Evolutionary conservation across 2,888 invertebrate genomes (phyloP).

Genomic region (Augiades crinisus): DNA sequence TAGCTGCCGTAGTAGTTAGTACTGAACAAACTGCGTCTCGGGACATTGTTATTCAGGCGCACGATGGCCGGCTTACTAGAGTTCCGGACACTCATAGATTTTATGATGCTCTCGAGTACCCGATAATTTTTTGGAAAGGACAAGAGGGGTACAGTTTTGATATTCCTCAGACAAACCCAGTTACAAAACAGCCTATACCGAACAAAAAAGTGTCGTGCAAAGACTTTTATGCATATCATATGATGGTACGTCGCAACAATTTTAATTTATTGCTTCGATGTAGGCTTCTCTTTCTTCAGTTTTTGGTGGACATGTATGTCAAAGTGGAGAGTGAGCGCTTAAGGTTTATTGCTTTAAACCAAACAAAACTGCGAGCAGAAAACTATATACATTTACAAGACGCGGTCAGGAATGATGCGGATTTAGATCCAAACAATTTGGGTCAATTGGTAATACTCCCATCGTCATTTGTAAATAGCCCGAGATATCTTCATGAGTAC

Average conservation of each 20-base stretch:
- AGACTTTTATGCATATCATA: slow-evolving; percentile 8
- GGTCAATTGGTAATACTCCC: slow-evolving; percentile 16
- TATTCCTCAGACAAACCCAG: neutral
- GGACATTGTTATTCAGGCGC: slow-evolving; percentile 26
- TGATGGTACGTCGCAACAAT: neutral
- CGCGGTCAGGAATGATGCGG: neutral
- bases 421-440: slow-evolving; percentile 3
- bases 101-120: slow-evolving; percentile 6
- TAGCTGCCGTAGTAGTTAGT: slow-evolving; percentile 25
- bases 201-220: slow-evolving; percentile 8
- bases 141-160: slow-evolving; percentile 5
- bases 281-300: neutral
- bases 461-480: slow-evolving; percentile 23
- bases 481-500: slow-evolving; percentile 32
- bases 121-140: neutral
- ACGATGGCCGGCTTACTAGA: slow-evolving; percentile 16
- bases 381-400: slow-evolving; percentile 6
- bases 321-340: slow-evolving; percentile 8
- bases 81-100: slow-evolving; percentile 22
- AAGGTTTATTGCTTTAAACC: neutral
- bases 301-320: slow-evolving; percentile 7
- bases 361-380: slow-evolving; percentile 4
- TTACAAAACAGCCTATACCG: neutral
- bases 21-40: slow-evolving; percentile 22
- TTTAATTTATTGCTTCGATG: slow-evolving; percentile 4